Conservation (phyloP, 2,797 vertebrate genomes). For the Gobionotothen gibberifrons region DNA sequence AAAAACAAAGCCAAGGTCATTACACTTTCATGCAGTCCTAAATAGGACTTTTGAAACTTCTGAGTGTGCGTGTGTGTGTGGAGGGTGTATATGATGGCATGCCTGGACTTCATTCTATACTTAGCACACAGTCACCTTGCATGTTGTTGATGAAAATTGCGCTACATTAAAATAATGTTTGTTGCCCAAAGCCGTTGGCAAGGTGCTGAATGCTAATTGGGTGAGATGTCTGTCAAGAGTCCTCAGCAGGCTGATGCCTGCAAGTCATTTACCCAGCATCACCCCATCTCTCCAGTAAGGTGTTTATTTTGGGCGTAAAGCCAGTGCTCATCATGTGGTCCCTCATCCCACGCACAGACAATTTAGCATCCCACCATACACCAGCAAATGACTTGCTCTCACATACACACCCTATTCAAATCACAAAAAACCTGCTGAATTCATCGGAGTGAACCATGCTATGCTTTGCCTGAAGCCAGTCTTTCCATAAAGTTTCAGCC, state of each 20-base stretch:
- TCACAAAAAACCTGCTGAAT: slow-evolving; percentile 30
- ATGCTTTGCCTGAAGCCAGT: slow-evolving; percentile 43
- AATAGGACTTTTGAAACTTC: too few relatives aligned
- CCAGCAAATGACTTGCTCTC: slow-evolving; percentile 30
- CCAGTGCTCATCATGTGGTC: slow-evolving; percentile 60
- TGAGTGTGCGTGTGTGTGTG: neutral
- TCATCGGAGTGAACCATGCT: slow-evolving; percentile 18
- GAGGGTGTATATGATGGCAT: slow-evolving; percentile 1
- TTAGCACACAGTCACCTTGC: slow-evolving; percentile 29
- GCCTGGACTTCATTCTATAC: slow-evolving; percentile 27
- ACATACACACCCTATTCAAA: slow-evolving; percentile 18
- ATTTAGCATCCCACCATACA: slow-evolving; percentile 38
- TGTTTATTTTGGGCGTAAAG: slow-evolving; percentile 62
- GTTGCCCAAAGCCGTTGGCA: slow-evolving; percentile 59
- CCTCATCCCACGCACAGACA: slow-evolving; percentile 43
- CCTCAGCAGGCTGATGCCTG: slow-evolving; percentile 55
- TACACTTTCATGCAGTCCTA: too few relatives aligned
- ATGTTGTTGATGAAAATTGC: slow-evolving; percentile 41
- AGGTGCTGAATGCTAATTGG: slow-evolving; percentile 70
- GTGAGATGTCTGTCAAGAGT: slow-evolving; percentile 71
- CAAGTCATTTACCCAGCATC: slow-evolving; percentile 57
- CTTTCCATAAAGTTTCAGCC: slow-evolving; percentile 36
- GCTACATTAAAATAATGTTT: slow-evolving; percentile 49
- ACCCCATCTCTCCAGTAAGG: slow-evolving; percentile 38
- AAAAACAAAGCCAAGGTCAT: too few relatives aligned